Percentiles rank a stretch among this genome's conserved stretches.
phyloP scores from a whole-genome alignment of 2,113 vertebrate species.

The Cryptomyrus ogoouensis region DNA sequence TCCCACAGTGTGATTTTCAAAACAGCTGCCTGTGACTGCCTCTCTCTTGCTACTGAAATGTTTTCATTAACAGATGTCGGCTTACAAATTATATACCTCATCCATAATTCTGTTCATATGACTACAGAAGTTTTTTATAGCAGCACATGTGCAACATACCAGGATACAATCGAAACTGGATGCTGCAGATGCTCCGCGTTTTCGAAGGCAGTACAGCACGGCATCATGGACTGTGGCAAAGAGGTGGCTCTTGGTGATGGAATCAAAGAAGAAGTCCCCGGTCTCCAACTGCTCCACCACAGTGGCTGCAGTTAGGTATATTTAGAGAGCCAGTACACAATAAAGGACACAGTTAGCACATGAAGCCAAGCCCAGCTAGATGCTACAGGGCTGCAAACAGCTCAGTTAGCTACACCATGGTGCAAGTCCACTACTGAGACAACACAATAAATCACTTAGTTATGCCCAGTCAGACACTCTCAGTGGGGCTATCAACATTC shows the following conservation, averaged over 20 bases:
- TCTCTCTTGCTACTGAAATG: background rate
- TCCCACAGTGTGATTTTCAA: background rate
- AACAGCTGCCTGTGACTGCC: background rate
- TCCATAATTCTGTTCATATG: background rate
- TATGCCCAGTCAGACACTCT: background rate
- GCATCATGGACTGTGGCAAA: conserved; percentile 77
- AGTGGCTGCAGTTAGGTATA: conserved; percentile 44
- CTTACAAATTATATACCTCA: background rate
- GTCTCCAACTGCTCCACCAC: conserved; percentile 74
- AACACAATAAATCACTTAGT: too few species aligned
- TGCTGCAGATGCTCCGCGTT: background rate
- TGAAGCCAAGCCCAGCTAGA: background rate
- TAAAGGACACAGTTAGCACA: background rate
- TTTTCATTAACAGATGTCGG: background rate
- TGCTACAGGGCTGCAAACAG: background rate
- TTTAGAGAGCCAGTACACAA: background rate
- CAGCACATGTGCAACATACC: conserved; percentile 32
- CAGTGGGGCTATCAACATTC: background rate
- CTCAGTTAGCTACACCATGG: background rate
- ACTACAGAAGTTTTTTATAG: background rate
- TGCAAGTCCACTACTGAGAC: background rate
- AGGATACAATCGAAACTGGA: conserved; percentile 18
- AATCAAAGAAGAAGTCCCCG: conserved; percentile 72
- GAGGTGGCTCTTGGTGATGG: conserved; percentile 69
- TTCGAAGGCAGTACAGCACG: conserved; percentile 53